These are phyloP conservation scores for Thermophis baileyi DNA, from an alignment of 2,113 vertebrate species.

Conservation along the genomic window DNA sequence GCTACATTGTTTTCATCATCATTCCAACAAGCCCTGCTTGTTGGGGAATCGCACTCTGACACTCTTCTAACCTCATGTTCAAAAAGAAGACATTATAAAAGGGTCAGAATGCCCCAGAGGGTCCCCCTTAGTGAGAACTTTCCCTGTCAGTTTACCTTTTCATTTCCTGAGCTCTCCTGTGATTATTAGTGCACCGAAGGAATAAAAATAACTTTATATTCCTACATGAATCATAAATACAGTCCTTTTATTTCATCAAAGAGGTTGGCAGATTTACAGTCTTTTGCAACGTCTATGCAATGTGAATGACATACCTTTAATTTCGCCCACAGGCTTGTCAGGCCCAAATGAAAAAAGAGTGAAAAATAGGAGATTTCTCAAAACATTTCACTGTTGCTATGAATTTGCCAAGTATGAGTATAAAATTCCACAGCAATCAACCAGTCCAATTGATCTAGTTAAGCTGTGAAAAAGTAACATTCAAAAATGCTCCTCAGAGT, in stretches of 20 bases:
- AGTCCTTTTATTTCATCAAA: conserved; percentile 85
- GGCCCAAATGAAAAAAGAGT: conserved; percentile 75
- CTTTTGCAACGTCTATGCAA: conserved; percentile 83
- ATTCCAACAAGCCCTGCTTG: conserved; percentile 67
- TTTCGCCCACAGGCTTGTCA: conserved; percentile 94
- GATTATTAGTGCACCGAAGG: conserved; percentile 82
- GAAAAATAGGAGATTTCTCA: conserved; percentile 81
- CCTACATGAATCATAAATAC: conserved; percentile 85
- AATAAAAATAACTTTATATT: conserved; percentile 84
- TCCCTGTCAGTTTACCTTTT: conserved; percentile 77
- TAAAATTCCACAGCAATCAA: conserved; percentile 72
- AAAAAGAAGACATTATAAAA: conserved; percentile 76
- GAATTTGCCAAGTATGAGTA: conserved; percentile 47
- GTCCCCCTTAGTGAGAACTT: conserved; percentile 79
- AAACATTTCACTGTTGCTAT: conserved; percentile 81
- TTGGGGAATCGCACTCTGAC: conserved; percentile 68
- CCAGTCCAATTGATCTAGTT: conserved; percentile 69
- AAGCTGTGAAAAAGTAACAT: conserved; percentile 33
- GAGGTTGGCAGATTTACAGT: conserved; percentile 88
- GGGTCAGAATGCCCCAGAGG: conserved; percentile 78
- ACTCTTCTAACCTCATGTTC: conserved; percentile 68
- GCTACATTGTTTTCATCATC: conserved; percentile 64
- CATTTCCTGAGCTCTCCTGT: conserved; percentile 75
- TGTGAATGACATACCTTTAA: conserved; percentile 94
- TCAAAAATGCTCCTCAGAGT: not conserved